Conservation (phyloP, 30 jellyfish, hydroid and myxozoan genomes). For the Clytia hemisphaerica region DNA sequence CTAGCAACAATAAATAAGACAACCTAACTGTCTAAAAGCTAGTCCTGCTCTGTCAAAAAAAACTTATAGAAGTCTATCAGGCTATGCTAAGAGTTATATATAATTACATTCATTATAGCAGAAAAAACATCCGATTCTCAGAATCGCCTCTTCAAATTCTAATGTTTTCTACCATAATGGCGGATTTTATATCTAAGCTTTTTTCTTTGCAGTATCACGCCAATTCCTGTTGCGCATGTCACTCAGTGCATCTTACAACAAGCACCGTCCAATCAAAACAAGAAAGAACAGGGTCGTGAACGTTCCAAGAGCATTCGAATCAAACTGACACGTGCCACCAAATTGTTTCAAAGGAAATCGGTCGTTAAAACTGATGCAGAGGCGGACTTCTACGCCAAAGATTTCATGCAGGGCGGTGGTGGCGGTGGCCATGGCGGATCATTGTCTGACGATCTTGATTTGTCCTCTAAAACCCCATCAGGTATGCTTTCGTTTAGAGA, state of each 20-base stretch:
- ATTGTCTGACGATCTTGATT: too few species aligned
- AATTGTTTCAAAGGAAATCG: slow-evolving; percentile 72
- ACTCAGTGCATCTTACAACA: slow-evolving; percentile 45
- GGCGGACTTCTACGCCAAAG: too few species aligned
- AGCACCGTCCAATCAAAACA: slow-evolving; percentile 32
- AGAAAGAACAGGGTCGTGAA: slow-evolving; percentile 43
- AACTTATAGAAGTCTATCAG: too few species aligned
- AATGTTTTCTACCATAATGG: not conserved
- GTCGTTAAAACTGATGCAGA: slow-evolving; percentile 15
- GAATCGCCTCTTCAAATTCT: not conserved
- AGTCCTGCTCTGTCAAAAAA: too few species aligned
- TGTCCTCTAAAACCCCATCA: not conserved
- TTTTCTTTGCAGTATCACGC: slow-evolving; percentile 52
- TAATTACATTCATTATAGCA: too few species aligned
- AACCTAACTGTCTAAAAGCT: too few species aligned
- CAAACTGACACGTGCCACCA: slow-evolving; percentile 69
- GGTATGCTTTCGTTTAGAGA: not conserved
- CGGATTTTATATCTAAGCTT: not conserved
- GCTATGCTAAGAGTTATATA: too few species aligned
- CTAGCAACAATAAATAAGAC: too few species aligned
- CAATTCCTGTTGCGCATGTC: slow-evolving; percentile 72
- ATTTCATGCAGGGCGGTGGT: too few species aligned
- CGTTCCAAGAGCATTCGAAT: slow-evolving; percentile 48
- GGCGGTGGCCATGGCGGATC: too few species aligned
- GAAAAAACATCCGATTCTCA: too few species aligned